Conservation (phyloP, 1,140 invertebrate genomes). For the Ridgeia piscesae region DNA sequence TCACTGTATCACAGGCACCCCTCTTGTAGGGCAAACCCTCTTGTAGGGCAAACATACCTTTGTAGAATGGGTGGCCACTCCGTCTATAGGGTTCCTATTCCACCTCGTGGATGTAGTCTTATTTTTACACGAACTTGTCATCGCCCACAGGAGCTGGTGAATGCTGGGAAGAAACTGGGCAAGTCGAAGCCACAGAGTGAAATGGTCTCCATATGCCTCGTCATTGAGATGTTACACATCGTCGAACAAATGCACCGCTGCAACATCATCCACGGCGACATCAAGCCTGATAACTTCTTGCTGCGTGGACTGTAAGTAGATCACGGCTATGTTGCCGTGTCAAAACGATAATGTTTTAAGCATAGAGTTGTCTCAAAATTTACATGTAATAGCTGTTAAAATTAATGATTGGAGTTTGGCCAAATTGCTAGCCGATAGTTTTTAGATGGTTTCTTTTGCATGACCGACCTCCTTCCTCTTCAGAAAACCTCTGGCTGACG, state of each 20-base stretch:
- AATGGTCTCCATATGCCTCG: slow-evolving; percentile 68
- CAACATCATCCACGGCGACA: slow-evolving; percentile 55
- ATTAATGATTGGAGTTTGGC: background rate
- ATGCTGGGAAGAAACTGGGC: slow-evolving; percentile 39
- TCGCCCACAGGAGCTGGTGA: slow-evolving; percentile 48
- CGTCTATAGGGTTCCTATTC: too few relatives aligned
- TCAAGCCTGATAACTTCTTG: slow-evolving; percentile 57
- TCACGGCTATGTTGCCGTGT: background rate
- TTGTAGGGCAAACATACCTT: too few relatives aligned
- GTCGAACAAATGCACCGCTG: slow-evolving; percentile 51
- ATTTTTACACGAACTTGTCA: background rate
- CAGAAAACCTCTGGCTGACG: background rate
- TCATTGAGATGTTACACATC: slow-evolving; percentile 50
- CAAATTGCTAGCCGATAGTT: background rate
- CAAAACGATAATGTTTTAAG: background rate
- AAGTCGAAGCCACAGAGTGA: slow-evolving; percentile 55
- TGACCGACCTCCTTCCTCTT: background rate
- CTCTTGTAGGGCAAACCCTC: too few relatives aligned
- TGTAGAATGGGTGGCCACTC: too few relatives aligned
- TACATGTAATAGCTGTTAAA: background rate
- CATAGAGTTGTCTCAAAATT: background rate
- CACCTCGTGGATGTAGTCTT: too few relatives aligned
- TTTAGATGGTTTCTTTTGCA: background rate
- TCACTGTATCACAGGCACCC: too few relatives aligned
- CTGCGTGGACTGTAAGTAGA: slow-evolving; percentile 35